Conservation (phyloP, 2,113 vertebrate species). For the Dromiciops gliroides region DNA sequence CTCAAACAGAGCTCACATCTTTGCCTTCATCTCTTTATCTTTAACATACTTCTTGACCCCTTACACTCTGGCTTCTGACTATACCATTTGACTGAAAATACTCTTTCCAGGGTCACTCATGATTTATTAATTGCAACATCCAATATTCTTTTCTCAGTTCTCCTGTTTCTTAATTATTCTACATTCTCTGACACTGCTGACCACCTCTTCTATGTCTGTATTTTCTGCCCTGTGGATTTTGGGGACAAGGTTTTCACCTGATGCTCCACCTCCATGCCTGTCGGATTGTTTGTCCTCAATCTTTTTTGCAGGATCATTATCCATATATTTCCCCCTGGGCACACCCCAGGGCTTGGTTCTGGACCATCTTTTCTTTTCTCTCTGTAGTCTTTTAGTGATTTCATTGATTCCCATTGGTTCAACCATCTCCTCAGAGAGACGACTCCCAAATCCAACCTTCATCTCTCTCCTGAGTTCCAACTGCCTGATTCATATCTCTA, state of each 20-base stretch:
- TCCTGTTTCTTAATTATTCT: neutral
- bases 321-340: neutral
- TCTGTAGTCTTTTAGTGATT: neutral
- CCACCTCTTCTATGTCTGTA: neutral
- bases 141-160: neutral
- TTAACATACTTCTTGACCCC: neutral
- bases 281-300: neutral
- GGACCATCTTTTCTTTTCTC: neutral
- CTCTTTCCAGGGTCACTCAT: neutral
- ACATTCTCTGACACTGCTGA: neutral
- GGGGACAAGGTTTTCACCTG: neutral
- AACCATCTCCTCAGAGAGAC: neutral
- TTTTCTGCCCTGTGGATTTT: neutral
- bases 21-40: neutral
- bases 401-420: neutral
- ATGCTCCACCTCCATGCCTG: neutral
- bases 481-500: neutral
- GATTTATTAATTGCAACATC: neutral
- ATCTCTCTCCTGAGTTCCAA: neutral
- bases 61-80: neutral
- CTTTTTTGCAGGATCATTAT: neutral
- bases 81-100: neutral
- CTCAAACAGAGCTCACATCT: neutral
- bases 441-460: neutral
- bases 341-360: neutral